A percentile compares a stretch with the other conserved stretches of the same genome.
phyloP scores from a whole-genome alignment of 2,797 vertebrate species.

The Bovichtus diacanthus region DNA sequence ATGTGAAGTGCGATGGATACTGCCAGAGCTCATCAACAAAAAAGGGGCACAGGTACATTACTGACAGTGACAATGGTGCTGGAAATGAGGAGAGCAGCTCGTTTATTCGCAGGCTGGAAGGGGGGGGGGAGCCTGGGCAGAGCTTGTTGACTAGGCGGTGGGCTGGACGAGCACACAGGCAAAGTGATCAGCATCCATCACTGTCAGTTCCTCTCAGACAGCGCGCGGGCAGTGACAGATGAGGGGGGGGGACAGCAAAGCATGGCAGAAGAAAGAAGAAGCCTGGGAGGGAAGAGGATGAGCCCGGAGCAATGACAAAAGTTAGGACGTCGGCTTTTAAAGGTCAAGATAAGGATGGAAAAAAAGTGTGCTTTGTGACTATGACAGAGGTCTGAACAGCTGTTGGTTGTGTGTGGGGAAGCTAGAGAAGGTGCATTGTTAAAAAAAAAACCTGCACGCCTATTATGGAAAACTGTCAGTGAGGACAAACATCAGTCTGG shows the following conservation, averaged over 20 bases:
- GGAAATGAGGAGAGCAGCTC: slow-evolving; percentile 24
- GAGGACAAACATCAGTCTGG: slow-evolving; percentile 12
- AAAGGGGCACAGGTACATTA: slow-evolving; percentile 7
- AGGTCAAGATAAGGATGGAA: slow-evolving; percentile 41
- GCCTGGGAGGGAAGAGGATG: slow-evolving; percentile 21
- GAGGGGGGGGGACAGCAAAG: slow-evolving; percentile 57
- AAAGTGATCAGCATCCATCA: slow-evolving; percentile 82
- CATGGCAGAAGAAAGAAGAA: slow-evolving; percentile 35
- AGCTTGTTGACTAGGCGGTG: slow-evolving; percentile 30
- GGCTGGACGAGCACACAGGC: slow-evolving; percentile 39
- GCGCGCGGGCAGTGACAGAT: slow-evolving; percentile 60
- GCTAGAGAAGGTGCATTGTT: not conserved
- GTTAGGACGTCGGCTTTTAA: slow-evolving; percentile 38
- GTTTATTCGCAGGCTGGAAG: slow-evolving; percentile 41
- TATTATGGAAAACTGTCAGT: not conserved
- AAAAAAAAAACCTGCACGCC: not conserved
- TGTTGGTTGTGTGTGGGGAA: not conserved
- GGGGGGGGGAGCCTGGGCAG: slow-evolving; percentile 30
- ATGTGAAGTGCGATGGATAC: not conserved
- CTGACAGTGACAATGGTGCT: not conserved
- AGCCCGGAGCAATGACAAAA: slow-evolving; percentile 45
- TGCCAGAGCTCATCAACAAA: not conserved
- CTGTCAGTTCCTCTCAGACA: slow-evolving; percentile 63
- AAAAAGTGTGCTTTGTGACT: slow-evolving; percentile 28
- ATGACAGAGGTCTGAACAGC: slow-evolving; percentile 38